Evolutionary conservation across 2,888 invertebrate genomes (phyloP), one percentile per base, ranked within the genome.

Genomic region (Sesia apiformis): DNA sequence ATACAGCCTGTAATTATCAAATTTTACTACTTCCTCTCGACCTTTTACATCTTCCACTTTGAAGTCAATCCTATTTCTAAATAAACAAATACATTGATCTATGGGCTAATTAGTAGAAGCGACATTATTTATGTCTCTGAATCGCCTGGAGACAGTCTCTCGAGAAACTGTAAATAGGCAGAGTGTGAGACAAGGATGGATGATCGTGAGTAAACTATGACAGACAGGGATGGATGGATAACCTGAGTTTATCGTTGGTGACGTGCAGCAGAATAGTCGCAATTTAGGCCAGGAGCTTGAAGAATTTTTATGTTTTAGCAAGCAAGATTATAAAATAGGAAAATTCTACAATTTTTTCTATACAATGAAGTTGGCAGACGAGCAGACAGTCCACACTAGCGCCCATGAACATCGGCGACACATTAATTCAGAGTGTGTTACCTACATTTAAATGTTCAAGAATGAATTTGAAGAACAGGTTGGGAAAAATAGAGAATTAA

Each of bases 71-170:
- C 67, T 66, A 57, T 63, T 53, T 58, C 38, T 55, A 43, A 23
- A 23, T 23, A 23, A 46, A 54, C 59, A 63, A 59, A 62, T 63
- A 67, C 66, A 69, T 69, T 71, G 76, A 78, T 69, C 59, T 69
- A 76, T 64, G 60, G 53, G 56, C 63, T 76, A 79, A 80, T 79
- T 80, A 77, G 70, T 62, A 56, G 65, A 63, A 54, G 62, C 60
- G 64, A 62, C 62, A 65, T 75, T 69, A 74, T 77, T 79, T 75
- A 79, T 72, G 65, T 61, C 61, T 70, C 67, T 64, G 60, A 61
- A 63, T 56, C 56, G 69, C 69, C 68, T 52, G 39, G 40, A 60
- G 56, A 67, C 60, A 55, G 60, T 60, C 55, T 53, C 39, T 5
- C 52, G 4, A 53, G 58, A 54, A 62, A 59, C 58, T 55, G 55